Evolutionary conservation across 2,113 vertebrate genomes (phyloP).

Genomic region (Laticauda laticaudata): DNA sequence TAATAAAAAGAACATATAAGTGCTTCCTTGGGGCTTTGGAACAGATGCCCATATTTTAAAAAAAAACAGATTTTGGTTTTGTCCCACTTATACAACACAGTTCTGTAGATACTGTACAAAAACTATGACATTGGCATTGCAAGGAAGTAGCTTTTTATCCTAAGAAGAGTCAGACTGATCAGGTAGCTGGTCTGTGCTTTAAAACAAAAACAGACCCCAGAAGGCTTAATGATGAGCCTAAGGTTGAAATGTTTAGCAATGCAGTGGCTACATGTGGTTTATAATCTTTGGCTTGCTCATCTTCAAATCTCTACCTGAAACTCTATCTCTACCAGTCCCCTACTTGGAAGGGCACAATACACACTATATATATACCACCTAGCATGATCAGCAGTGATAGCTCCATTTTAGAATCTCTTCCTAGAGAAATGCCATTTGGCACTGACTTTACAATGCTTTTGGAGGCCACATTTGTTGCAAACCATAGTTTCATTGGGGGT

Average conservation of each 20-base stretch:
- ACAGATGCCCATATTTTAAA: background rate
- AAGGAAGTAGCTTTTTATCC: background rate
- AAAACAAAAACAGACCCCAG: background rate
- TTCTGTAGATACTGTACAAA: background rate
- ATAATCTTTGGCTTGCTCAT: background rate
- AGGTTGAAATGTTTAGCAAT: background rate
- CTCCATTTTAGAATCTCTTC: background rate
- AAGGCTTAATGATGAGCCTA: background rate
- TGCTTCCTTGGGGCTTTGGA: background rate
- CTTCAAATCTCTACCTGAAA: background rate
- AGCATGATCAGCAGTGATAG: background rate
- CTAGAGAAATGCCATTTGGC: background rate
- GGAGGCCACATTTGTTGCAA: background rate
- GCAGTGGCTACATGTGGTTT: background rate
- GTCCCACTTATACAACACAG: background rate
- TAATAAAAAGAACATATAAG: background rate
- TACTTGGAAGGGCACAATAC: background rate
- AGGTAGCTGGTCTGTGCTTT: background rate
- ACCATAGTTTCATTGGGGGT: background rate
- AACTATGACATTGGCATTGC: background rate
- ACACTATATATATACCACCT: background rate
- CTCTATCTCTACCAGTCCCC: background rate
- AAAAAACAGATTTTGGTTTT: background rate
- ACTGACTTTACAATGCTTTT: background rate
- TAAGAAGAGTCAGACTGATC: background rate